Evolutionary conservation across 53 echinoderm and acorn worm species (phyloP), one percentile per base, ranked within the genome.

Genomic region (Pentamera pediparva): DNA sequence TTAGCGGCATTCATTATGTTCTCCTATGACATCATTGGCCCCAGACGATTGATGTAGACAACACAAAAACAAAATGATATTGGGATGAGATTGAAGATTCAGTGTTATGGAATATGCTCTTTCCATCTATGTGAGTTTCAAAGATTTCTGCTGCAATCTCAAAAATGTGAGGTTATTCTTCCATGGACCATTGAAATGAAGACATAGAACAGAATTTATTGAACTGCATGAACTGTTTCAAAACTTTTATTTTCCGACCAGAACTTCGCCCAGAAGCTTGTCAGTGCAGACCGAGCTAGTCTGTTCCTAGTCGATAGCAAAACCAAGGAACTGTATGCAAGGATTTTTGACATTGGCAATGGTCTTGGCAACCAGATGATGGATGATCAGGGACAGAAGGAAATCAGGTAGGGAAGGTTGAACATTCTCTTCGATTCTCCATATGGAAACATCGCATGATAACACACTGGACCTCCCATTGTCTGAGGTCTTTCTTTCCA

Each of bases 251-350:
- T 62, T 18, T 39, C 37, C 59, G 25, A 28, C 18, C 61, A 96
- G 96, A 96, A 96, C 70, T 96, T 90, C 88, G 96, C 96, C 22
- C 96, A 96, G 91, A 91, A 88, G 59, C 64, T 98, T 5, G 98
- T 98, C 3, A 89, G 78, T 75, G 98, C 98, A 32, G 96, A 96
- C 76, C 77, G 98, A 28, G 98, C 98, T 5, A 91, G 91, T 5
- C 75, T 96, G 35, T 96, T 96, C 77, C 83, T 96, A 26, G 90
- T 90, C 11, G 96, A 96, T 53, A 91, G 76, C 77, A 96, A 96
- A 62, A 96, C 88, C 19, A 85, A 78, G 24, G 96, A 96, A 59
- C 76, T 96, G 33, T 96, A 91, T 75, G 96, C 96, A 35, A 79
- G 96, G 39, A 96, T 96, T 29, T 96, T 96, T 91, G 96, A 96